A percentile compares a stretch with the other conserved stretches of the same genome.
Evolutionary conservation across 2,888 invertebrate species (phyloP).

Genomic region (Chrysolina americana): DNA sequence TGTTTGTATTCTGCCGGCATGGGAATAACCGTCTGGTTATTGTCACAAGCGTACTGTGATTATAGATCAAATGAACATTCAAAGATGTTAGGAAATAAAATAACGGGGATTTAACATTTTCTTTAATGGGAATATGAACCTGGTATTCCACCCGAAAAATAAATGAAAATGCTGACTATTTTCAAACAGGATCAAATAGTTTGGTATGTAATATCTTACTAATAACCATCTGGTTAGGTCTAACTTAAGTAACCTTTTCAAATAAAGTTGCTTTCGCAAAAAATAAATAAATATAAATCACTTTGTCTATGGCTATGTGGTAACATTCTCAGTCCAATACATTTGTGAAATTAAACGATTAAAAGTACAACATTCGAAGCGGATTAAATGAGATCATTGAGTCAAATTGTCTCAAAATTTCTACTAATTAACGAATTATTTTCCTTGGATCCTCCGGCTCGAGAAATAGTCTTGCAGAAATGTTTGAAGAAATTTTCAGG

Average conservation of each 20-base stretch:
- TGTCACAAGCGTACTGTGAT: conserved; percentile 31
- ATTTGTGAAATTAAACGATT: neutral
- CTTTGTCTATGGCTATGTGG: too few relatives aligned
- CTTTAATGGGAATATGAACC: too few relatives aligned
- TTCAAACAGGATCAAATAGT: too few relatives aligned
- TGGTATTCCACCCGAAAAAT: too few relatives aligned
- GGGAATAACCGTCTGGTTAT: too few relatives aligned
- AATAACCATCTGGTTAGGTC: too few relatives aligned
- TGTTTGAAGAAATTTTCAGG: conserved; percentile 37
- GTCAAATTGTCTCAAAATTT: neutral
- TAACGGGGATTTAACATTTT: too few relatives aligned
- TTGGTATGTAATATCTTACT: too few relatives aligned
- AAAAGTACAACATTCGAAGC: neutral
- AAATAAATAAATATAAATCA: too few relatives aligned
- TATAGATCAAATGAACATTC: neutral
- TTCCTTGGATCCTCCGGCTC: neutral
- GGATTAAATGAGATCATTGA: neutral
- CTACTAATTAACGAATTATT: neutral
- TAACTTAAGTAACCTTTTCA: too few relatives aligned
- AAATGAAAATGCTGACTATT: too few relatives aligned
- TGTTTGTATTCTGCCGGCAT: conserved; percentile 37
- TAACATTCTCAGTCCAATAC: neutral
- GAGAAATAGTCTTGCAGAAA: conserved; percentile 31
- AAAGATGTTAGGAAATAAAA: neutral
- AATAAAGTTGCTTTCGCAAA: too few relatives aligned